phyloP scores from a whole-genome alignment of 2,888 invertebrate species.

The Anticlea derivata region DNA sequence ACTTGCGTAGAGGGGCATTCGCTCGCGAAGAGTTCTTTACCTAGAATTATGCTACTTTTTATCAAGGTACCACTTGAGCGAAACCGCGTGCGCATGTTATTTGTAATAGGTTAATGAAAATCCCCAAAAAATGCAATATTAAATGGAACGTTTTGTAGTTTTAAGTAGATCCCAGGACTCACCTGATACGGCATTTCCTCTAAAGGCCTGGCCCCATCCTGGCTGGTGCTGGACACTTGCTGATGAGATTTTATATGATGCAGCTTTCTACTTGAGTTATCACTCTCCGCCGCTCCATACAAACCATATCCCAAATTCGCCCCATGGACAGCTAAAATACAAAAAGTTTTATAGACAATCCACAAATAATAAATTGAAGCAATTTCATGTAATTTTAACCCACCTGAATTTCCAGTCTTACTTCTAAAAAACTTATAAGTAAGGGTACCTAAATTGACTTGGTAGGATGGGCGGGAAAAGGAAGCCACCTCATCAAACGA shows the following conservation, averaged over 20 bases:
- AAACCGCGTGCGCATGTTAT: no score
- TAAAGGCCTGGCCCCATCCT: conserved; percentile 65
- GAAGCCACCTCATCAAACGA: conserved; percentile 66
- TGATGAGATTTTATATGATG: conserved; percentile 77
- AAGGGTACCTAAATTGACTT: conserved; percentile 31
- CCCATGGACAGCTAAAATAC: conserved; percentile 78
- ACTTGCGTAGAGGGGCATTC: no score
- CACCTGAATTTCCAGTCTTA: conserved; percentile 18
- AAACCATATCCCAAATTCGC: conserved; percentile 84
- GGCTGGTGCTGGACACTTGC: conserved; percentile 74
- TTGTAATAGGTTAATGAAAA: no score
- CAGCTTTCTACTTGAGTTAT: conserved; percentile 69
- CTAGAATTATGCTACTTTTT: no score
- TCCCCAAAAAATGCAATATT: no score
- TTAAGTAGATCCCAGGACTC: background rate
- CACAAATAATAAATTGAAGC: background rate
- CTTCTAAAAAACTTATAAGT: conserved; percentile 2
- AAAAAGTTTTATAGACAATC: conserved; percentile 29
- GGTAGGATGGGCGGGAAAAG: conserved; percentile 56
- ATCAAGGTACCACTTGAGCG: no score
- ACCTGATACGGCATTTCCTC: conserved; percentile 86
- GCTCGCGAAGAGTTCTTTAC: no score
- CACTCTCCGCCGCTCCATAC: conserved; percentile 76
- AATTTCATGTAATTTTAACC: conserved; percentile 14
- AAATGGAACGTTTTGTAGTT: background rate